A percentile compares a stretch with the other conserved stretches of the same genome.
phyloP scores from a whole-genome alignment of 2,888 invertebrate genomes.

The Phaonia tiefii region DNA sequence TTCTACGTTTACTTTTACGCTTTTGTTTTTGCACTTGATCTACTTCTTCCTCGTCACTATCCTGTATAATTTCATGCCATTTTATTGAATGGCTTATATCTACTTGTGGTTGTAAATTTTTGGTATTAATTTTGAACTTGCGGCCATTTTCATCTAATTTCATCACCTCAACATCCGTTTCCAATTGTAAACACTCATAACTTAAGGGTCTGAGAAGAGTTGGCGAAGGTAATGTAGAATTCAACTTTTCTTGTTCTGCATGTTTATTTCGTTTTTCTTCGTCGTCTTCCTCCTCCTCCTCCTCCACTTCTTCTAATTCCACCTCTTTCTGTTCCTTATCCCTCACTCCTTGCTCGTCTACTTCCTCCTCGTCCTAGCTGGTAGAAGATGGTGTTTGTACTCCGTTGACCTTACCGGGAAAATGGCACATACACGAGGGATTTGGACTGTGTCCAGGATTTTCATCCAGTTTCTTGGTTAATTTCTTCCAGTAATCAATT shows the following conservation, averaged over 20 bases:
- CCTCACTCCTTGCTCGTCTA: slow-evolving; percentile 38
- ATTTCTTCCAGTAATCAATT: slow-evolving; percentile 79
- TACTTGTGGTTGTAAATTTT: slow-evolving; percentile 28
- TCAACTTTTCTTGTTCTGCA: background rate
- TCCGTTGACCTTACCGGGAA: slow-evolving; percentile 76
- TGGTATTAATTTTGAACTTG: slow-evolving; percentile 62
- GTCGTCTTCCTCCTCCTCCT: too few species aligned
- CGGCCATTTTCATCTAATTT: slow-evolving; percentile 52
- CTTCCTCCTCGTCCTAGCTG: slow-evolving; percentile 75
- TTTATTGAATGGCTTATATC: slow-evolving; percentile 61
- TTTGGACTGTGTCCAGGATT: slow-evolving; percentile 74
- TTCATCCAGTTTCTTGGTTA: slow-evolving; percentile 78
- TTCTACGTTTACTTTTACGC: slow-evolving; percentile 22
- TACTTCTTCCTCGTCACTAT: slow-evolving; percentile 46
- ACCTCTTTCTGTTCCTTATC: slow-evolving; percentile 11
- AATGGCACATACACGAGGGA: slow-evolving; percentile 77
- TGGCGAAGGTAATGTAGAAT: slow-evolving; percentile 32
- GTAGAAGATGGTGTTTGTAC: slow-evolving; percentile 75
- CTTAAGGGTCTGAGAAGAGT: slow-evolving; percentile 54
- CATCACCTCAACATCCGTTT: slow-evolving; percentile 13
- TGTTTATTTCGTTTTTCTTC: slow-evolving; percentile 3
- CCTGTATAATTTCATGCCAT: slow-evolving; percentile 61
- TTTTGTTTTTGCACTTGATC: slow-evolving; percentile 44
- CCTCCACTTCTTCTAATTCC: background rate
- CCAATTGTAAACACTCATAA: slow-evolving; percentile 58